These are phyloP conservation scores for Trematocara zebra DNA, from an alignment of 2,113 vertebrate species.

Conservation along the genomic window DNA sequence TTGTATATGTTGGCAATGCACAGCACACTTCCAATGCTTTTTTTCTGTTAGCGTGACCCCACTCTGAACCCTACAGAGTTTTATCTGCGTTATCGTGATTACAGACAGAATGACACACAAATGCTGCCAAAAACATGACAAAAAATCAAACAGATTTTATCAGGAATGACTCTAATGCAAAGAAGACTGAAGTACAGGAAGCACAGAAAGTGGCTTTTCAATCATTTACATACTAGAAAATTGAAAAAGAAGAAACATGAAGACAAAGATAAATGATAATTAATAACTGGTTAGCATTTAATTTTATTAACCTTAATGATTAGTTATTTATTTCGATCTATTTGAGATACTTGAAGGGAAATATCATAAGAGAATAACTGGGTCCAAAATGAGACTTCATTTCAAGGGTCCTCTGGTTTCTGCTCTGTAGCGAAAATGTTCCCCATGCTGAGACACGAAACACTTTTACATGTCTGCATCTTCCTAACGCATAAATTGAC, in stretches of 20 bases:
- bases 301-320: background rate
- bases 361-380: background rate
- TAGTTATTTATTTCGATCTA: background rate
- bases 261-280: background rate
- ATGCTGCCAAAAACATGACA: background rate
- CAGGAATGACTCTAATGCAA: background rate
- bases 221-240: background rate
- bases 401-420: background rate
- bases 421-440: background rate
- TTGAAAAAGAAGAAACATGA: background rate
- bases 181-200: background rate
- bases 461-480: background rate
- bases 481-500: background rate
- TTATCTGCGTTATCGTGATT: background rate
- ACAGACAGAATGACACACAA: background rate
- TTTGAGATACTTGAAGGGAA: background rate
- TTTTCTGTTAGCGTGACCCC: background rate
- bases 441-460: background rate
- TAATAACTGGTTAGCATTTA: background rate
- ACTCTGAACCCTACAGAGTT: background rate
- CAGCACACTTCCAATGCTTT: background rate
- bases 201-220: background rate
- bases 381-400: background rate
- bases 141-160: background rate
- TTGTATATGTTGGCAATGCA: background rate